phyloP scores from a whole-genome alignment of 2,888 invertebrate species.

The Cryptocephalus moraei region DNA sequence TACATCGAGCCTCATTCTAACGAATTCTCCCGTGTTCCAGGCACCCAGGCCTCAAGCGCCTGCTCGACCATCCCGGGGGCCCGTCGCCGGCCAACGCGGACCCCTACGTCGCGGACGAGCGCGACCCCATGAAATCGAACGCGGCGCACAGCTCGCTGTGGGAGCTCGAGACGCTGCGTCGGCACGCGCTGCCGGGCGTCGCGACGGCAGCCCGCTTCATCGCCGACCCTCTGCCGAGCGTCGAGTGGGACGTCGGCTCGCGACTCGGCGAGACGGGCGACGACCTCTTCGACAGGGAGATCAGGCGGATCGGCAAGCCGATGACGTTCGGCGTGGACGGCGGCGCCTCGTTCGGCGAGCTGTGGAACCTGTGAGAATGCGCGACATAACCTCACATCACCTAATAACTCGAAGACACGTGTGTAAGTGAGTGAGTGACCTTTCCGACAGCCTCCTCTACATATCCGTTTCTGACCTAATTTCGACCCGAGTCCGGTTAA shows the following conservation, averaged over 20 bases:
- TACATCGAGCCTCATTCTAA: neutral
- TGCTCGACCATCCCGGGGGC: slow-evolving; percentile 43
- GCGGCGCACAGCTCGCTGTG: slow-evolving; percentile 87
- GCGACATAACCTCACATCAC: no score
- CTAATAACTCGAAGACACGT: no score
- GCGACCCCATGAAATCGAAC: slow-evolving; percentile 64
- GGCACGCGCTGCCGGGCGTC: slow-evolving; percentile 62
- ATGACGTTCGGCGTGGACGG: slow-evolving; percentile 45
- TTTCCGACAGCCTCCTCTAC: no score
- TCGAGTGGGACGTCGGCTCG: slow-evolving; percentile 59
- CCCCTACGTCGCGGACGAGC: slow-evolving; percentile 77
- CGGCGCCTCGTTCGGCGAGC: no score
- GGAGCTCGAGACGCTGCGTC: slow-evolving; percentile 76
- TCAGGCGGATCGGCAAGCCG: slow-evolving; percentile 62
- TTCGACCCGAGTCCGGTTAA: no score
- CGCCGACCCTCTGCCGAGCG: slow-evolving; percentile 51
- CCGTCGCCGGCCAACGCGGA: slow-evolving; percentile 48
- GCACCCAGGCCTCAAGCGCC: slow-evolving; percentile 70
- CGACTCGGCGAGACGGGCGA: slow-evolving; percentile 55
- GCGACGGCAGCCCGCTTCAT: slow-evolving; percentile 64
- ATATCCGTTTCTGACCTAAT: no score
- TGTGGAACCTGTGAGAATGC: no score
- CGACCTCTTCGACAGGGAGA: slow-evolving; percentile 66
- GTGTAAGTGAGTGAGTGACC: no score
- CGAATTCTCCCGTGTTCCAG: slow-evolving; percentile 38